Evolutionary conservation across 1,140 invertebrate genomes (phyloP).

Genomic region (Euura lappo): DNA sequence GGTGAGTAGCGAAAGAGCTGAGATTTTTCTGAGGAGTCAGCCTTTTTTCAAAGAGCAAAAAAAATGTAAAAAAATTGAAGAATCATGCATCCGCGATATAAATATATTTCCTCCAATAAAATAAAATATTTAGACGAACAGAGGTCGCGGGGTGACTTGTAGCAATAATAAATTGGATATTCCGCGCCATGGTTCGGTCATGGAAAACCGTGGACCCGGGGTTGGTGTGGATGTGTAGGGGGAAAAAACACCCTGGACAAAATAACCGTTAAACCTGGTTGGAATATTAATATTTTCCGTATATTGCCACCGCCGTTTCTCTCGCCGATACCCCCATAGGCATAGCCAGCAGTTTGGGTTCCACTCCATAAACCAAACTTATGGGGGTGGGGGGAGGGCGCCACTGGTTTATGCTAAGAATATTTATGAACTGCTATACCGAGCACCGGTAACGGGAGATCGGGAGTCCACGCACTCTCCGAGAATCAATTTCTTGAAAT

Average conservation of each 20-base stretch:
- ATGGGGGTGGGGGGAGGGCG: neutral
- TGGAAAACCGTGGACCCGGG: constrained; percentile 34
- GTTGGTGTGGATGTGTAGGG: constrained; percentile 9
- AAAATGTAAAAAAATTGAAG: no score
- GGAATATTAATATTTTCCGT: constrained; percentile 39
- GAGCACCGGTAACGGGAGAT: neutral
- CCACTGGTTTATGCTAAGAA: constrained; percentile 5
- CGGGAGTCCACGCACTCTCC: no score
- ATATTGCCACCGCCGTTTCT: neutral
- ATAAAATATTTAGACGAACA: constrained; percentile 50
- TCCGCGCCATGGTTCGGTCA: constrained; percentile 30
- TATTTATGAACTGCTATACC: constrained; percentile 2
- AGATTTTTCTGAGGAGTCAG: no score
- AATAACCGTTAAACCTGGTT: constrained; percentile 39
- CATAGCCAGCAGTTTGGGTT: neutral
- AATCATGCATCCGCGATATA: no score
- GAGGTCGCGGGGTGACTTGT: constrained; percentile 20
- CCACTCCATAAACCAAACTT: constrained; percentile 5
- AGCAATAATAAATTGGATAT: constrained; percentile 49
- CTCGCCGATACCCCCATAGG: neutral
- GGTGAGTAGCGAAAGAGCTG: no score
- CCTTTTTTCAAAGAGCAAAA: no score
- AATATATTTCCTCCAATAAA: neutral
- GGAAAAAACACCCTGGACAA: constrained; percentile 24
- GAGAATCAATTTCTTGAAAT: no score